Evolutionary conservation across 2,888 invertebrate genomes (phyloP).

Genomic region (Trisateles emortualis): DNA sequence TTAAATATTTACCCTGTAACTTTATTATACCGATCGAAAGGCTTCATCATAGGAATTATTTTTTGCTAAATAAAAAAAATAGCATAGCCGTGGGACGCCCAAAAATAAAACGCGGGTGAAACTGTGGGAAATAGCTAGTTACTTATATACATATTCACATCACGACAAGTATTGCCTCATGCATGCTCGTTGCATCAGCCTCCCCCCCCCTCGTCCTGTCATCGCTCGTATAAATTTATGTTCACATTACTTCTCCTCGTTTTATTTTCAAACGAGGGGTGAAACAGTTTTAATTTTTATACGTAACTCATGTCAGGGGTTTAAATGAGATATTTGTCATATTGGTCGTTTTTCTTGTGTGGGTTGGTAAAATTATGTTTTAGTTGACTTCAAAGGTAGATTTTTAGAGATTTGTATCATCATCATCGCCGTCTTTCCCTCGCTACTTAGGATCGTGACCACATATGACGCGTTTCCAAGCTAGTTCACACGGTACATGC

Average conservation of each 20-base stretch:
- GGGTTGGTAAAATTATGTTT: not conserved
- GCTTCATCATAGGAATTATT: no score
- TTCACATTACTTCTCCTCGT: not conserved
- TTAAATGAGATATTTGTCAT: not conserved
- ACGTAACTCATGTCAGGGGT: not conserved
- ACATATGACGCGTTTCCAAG: no score
- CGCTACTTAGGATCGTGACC: no score
- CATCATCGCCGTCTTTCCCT: no score
- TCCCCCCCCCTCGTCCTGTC: not conserved
- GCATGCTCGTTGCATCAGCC: not conserved
- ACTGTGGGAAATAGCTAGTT: not conserved
- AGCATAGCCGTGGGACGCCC: no score
- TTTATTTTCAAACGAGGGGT: not conserved
- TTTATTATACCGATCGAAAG: no score
- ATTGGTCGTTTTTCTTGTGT: not conserved
- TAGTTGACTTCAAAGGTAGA: no score
- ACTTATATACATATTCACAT: not conserved
- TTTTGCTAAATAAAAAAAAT: no score
- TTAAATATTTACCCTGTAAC: no score
- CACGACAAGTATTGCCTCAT: not conserved
- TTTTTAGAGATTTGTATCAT: no score
- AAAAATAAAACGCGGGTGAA: not conserved
- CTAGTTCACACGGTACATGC: no score
- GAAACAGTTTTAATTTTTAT: not conserved
- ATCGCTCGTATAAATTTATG: not conserved